Evolutionary conservation across 2,113 vertebrate species (phyloP).

Genomic region (Oreocharis arfaki): DNA sequence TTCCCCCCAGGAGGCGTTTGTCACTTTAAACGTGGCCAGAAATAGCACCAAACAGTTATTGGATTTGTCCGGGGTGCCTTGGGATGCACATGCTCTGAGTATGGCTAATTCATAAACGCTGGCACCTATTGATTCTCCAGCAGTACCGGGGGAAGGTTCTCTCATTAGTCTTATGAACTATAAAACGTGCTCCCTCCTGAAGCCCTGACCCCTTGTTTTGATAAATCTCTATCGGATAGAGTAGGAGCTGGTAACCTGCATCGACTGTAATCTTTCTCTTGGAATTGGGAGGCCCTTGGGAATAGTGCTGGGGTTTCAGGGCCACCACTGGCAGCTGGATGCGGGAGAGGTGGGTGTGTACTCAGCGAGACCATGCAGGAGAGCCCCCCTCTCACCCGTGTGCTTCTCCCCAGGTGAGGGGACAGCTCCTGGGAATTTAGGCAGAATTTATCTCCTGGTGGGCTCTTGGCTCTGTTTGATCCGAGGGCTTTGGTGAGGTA

Average conservation of each 20-base stretch:
- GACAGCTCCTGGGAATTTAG: neutral
- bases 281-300: slow-evolving; percentile 28
- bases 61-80: slow-evolving; percentile 10
- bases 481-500: neutral
- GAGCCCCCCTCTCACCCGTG: accelerated
- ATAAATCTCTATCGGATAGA: slow-evolving; percentile 72
- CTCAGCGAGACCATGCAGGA: accelerated
- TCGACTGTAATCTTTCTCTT: slow-evolving; percentile 70
- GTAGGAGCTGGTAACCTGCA: slow-evolving; percentile 68
- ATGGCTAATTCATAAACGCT: slow-evolving; percentile 26
- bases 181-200: slow-evolving; percentile 20
- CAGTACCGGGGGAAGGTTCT: slow-evolving; percentile 3
- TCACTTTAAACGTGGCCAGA: neutral
- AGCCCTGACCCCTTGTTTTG: slow-evolving; percentile 67
- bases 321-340: neutral
- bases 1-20: neutral
- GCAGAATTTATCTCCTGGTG: neutral
- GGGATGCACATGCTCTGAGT: neutral
- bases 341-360: neutral
- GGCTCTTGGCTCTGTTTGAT: neutral
- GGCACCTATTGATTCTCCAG: slow-evolving; percentile 20
- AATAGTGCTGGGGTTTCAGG: neutral
- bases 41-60: neutral
- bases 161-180: slow-evolving; percentile 73
- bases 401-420: neutral